A percentile compares a stretch with the other conserved stretches of the same genome.
These are phyloP conservation scores for Pristionchus fissidentatus DNA, from an alignment of 2,888 invertebrate species.

Conservation along the genomic window DNA sequence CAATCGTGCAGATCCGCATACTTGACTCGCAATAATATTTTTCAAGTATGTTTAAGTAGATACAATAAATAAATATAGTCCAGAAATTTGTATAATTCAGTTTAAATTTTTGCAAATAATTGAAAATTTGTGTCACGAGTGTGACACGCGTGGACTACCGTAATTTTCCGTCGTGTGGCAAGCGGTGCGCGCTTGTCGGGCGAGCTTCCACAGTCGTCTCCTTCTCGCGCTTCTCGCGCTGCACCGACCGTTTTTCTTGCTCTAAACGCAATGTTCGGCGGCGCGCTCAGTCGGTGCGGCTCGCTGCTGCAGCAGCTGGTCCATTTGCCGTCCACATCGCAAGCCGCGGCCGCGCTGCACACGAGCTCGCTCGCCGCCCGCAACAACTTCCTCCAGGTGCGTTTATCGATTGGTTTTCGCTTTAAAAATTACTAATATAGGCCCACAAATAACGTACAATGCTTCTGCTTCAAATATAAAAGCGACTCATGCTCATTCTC, in stretches of 20 bases:
- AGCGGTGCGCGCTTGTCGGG: neutral
- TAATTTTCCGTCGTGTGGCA: neutral
- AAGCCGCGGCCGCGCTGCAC: constrained; percentile 48
- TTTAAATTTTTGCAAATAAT: too few relatives aligned
- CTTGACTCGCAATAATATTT: neutral
- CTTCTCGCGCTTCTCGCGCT: constrained; percentile 10
- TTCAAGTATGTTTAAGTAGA: neutral
- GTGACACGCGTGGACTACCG: neutral
- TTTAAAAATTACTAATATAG: neutral
- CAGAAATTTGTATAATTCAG: neutral
- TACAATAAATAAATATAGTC: neutral
- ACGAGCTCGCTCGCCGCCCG: constrained; percentile 14
- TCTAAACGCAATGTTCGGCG: constrained; percentile 27
- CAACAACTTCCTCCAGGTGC: constrained; percentile 52
- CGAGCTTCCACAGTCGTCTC: neutral
- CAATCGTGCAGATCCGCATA: neutral
- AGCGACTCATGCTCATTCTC: neutral
- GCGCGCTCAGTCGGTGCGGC: constrained; percentile 19
- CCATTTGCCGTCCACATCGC: constrained; percentile 44
- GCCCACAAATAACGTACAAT: neutral
- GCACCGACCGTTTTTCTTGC: neutral
- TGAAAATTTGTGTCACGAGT: neutral
- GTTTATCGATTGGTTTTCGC: neutral
- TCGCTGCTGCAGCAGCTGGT: constrained; percentile 8
- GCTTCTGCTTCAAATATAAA: neutral